Percentiles rank a stretch among this genome's conserved stretches.
phyloP scores from a whole-genome alignment of 2,888 invertebrate species.

The Scaptomyza reducta region DNA sequence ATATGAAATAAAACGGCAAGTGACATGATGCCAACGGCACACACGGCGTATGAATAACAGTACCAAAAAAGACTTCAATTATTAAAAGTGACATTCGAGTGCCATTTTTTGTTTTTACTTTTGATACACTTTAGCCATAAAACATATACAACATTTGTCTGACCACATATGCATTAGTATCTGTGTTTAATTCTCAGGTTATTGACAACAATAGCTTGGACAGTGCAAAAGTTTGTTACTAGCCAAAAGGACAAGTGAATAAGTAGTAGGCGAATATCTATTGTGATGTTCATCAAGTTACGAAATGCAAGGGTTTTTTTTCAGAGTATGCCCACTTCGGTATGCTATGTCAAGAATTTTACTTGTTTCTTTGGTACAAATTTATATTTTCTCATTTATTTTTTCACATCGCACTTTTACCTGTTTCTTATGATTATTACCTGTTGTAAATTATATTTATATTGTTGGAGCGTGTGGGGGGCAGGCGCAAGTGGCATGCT shows the following conservation, averaged over 20 bases:
- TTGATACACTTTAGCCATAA: not conserved
- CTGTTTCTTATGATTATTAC: slow-evolving; percentile 70
- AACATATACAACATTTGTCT: not conserved
- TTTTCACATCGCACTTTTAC: slow-evolving; percentile 59
- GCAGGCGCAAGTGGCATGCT: not conserved
- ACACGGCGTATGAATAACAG: slow-evolving; percentile 51
- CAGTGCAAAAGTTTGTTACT: too few relatives aligned
- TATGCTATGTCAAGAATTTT: not conserved
- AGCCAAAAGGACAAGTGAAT: too few relatives aligned
- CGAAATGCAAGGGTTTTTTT: too few relatives aligned
- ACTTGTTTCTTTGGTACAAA: slow-evolving; percentile 2
- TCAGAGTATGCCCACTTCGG: not conserved
- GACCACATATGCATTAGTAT: too few relatives aligned
- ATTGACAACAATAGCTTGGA: too few relatives aligned
- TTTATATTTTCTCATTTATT: slow-evolving; percentile 3
- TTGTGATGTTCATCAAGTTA: too few relatives aligned
- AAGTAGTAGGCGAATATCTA: too few relatives aligned
- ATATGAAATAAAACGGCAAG: slow-evolving; percentile 30
- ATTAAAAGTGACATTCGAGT: slow-evolving; percentile 44
- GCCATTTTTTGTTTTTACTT: not conserved
- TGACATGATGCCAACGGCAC: slow-evolving; percentile 9
- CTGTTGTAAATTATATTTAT: slow-evolving; percentile 70
- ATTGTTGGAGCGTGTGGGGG: slow-evolving; percentile 62
- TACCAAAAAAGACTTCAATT: slow-evolving; percentile 56
- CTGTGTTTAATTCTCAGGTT: too few relatives aligned